Percentiles rank a stretch among this genome's conserved stretches.
phyloP scores from a whole-genome alignment of 2,113 vertebrate genomes.

The Tragulus kanchil region DNA sequence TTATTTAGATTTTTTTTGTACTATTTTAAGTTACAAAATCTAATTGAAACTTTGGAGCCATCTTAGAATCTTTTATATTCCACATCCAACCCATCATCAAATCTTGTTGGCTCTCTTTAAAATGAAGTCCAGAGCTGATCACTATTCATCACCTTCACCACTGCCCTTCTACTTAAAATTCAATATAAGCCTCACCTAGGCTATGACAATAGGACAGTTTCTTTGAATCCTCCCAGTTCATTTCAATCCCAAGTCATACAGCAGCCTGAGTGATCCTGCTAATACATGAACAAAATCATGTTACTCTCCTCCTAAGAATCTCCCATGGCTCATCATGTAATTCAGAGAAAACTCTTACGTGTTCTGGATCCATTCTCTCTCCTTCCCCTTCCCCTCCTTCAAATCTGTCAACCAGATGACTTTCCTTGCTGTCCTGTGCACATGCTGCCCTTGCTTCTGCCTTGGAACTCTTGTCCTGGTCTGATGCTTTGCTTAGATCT shows the following conservation, averaged over 20 bases:
- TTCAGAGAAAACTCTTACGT: not conserved
- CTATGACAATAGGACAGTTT: not conserved
- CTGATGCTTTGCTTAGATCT: not conserved
- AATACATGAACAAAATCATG: not conserved
- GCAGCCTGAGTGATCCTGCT: not conserved
- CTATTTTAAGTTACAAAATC: slow-evolving; percentile 2
- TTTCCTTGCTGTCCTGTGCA: not conserved
- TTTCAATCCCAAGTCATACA: rapidly evolving
- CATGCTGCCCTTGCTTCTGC: not conserved
- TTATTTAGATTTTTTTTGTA: not conserved
- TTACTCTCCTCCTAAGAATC: not conserved
- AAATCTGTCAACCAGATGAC: not conserved
- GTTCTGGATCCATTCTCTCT: not conserved
- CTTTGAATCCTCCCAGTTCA: not conserved
- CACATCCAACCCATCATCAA: not conserved
- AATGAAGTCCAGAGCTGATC: not conserved
- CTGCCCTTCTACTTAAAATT: not conserved
- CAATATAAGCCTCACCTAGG: not conserved
- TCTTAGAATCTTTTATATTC: not conserved
- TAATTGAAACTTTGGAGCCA: not conserved
- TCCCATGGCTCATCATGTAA: not conserved
- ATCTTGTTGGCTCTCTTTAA: not conserved
- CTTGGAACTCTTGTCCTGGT: not conserved
- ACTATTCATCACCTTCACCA: not conserved
- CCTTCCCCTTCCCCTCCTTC: not conserved